phyloP scores from a whole-genome alignment of 2,797 vertebrate species.

The Gobionotothen gibberifrons region DNA sequence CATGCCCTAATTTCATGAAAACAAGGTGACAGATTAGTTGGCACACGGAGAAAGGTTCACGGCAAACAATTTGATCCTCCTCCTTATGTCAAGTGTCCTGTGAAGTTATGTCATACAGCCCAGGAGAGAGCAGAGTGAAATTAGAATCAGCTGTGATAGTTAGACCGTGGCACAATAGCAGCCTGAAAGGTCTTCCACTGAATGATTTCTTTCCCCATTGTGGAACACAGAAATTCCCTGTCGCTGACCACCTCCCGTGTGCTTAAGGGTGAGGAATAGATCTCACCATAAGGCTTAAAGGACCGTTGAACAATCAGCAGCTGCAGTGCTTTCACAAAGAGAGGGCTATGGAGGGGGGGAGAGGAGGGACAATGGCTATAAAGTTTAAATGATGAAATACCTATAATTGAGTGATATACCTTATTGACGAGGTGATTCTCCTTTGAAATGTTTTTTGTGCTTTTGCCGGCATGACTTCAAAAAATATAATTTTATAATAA shows the following conservation, averaged over 20 bases:
- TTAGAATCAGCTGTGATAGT: slow-evolving; percentile 34
- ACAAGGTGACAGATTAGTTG: slow-evolving; percentile 47
- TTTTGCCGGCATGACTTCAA: slow-evolving; percentile 44
- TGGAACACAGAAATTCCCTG: slow-evolving; percentile 14
- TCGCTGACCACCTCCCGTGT: slow-evolving; percentile 30
- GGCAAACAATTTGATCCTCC: slow-evolving; percentile 23
- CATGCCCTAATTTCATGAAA: neutral
- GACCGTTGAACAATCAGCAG: slow-evolving; percentile 37
- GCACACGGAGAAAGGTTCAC: slow-evolving; percentile 20
- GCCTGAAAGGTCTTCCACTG: slow-evolving; percentile 10
- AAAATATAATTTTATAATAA: slow-evolving; percentile 15
- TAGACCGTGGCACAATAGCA: slow-evolving; percentile 13
- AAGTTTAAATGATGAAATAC: slow-evolving; percentile 48
- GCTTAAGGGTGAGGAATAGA: slow-evolving; percentile 49
- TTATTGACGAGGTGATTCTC: slow-evolving; percentile 37
- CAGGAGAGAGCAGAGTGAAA: slow-evolving; percentile 46
- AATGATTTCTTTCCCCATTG: slow-evolving; percentile 22
- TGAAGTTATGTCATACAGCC: slow-evolving; percentile 46
- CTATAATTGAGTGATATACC: slow-evolving; percentile 47
- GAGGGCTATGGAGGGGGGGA: slow-evolving; percentile 1
- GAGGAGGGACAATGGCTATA: slow-evolving; percentile 38
- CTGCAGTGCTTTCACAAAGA: slow-evolving; percentile 42
- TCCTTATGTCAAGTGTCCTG: slow-evolving; percentile 53
- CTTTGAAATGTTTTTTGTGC: slow-evolving; percentile 52
- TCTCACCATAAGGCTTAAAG: slow-evolving; percentile 31